Conservation (phyloP, 2,888 invertebrate species). For the Platypus cylindrus region DNA sequence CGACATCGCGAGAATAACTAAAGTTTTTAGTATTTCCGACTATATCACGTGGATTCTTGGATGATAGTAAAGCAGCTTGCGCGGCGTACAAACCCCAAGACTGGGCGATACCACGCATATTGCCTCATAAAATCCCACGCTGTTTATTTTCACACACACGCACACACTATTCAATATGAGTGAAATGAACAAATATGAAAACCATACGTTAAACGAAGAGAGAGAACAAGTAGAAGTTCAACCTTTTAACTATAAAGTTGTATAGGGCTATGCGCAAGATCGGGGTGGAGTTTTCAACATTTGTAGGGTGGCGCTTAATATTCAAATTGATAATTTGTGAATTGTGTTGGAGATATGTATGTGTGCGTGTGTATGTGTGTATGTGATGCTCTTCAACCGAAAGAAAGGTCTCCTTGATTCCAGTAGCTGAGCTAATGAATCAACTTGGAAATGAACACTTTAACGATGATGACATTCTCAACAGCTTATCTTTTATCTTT, state of each 20-base stretch:
- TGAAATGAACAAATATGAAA: no score
- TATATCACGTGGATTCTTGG: constrained; percentile 35
- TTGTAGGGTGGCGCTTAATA: constrained; percentile 29
- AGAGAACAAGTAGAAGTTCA: no score
- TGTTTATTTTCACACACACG: constrained; percentile 12
- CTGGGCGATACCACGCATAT: constrained; percentile 41
- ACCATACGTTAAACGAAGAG: constrained; percentile 7
- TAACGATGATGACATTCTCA: constrained; percentile 4
- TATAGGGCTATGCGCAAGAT: no score
- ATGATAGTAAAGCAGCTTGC: constrained; percentile 34
- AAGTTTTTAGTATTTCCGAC: constrained; percentile 21
- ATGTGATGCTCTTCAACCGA: constrained; percentile 36
- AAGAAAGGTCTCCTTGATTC: constrained; percentile 28
- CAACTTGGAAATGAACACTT: constrained; percentile 14
- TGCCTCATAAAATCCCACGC: constrained; percentile 38
- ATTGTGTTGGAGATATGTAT: constrained; percentile 38
- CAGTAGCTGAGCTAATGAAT: constrained; percentile 29
- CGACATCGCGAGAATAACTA: constrained; percentile 20
- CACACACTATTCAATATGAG: no score
- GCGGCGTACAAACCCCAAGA: constrained; percentile 37
- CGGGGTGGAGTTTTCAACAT: constrained; percentile 32
- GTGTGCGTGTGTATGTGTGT: no score
- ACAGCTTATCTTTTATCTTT: constrained; percentile 2
- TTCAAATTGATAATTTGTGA: constrained; percentile 38
- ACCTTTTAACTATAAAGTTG: no score